Evolutionary conservation across 2,797 vertebrate genomes (phyloP).

Genomic region (Pantherophis alleghaniensis): DNA sequence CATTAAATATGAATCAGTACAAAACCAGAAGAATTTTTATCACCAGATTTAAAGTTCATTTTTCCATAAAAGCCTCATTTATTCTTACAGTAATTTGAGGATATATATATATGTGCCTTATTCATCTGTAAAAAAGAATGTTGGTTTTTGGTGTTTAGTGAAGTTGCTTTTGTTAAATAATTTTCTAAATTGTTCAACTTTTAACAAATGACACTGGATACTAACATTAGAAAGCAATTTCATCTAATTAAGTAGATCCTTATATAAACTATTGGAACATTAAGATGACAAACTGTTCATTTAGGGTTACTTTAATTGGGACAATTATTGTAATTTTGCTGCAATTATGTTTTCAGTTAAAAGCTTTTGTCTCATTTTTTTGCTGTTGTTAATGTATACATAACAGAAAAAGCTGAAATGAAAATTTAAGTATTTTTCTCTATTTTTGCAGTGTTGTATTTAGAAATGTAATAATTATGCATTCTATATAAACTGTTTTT

Average conservation of each 20-base stretch:
- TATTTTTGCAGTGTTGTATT: conserved; percentile 68
- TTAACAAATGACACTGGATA: conserved; percentile 90
- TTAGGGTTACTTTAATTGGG: conserved; percentile 98
- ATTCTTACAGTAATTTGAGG: conserved; percentile 82
- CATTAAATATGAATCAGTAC: conserved; percentile 74
- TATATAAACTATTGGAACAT: conserved; percentile 92
- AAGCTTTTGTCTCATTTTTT: conserved; percentile 88
- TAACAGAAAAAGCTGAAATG: conserved; percentile 82
- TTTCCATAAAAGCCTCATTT: conserved; percentile 78
- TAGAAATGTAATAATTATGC: conserved; percentile 55
- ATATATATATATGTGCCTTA: conserved; percentile 82
- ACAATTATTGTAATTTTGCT: conserved; percentile 99
- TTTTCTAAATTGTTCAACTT: conserved; percentile 86
- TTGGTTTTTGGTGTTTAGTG: conserved; percentile 79
- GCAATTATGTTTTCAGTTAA: conserved; percentile 94
- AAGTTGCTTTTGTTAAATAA: conserved; percentile 83
- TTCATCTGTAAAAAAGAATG: conserved; percentile 79
- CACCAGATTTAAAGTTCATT: conserved; percentile 76
- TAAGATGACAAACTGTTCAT: conserved; percentile 97
- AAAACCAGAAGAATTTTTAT: conserved; percentile 70
- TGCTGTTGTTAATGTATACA: conserved; percentile 82
- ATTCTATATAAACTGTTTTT: conserved; percentile 59
- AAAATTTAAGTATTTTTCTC: conserved; percentile 75
- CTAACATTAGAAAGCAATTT: conserved; percentile 90
- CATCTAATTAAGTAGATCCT: conserved; percentile 93